phyloP scores from a whole-genome alignment of 35 echinoderm and acorn worm species.

The Chiridota heheva region DNA sequence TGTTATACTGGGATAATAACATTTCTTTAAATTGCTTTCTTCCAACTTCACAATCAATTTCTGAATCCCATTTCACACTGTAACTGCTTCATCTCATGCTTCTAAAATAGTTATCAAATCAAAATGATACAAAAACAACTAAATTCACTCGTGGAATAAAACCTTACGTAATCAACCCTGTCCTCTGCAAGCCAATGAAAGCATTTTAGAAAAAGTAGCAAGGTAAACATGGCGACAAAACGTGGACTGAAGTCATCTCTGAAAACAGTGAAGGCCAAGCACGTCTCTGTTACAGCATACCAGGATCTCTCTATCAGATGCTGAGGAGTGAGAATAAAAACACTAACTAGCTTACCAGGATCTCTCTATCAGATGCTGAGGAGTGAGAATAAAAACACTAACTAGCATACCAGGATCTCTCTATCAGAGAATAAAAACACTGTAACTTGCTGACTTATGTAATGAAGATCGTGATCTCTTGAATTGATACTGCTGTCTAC shows the following conservation, averaged over 20 bases:
- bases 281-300: slow-evolving; percentile 99
- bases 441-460: background rate
- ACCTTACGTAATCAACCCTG: slow-evolving; percentile 98
- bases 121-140: no score
- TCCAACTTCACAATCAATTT: background rate
- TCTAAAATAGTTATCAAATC: no score
- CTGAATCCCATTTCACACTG: background rate
- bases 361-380: slow-evolving; percentile 92
- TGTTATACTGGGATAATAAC: no score
- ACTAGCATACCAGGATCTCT: slow-evolving; percentile 91
- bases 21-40: no score
- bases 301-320: slow-evolving; percentile 97
- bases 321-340: slow-evolving; percentile 42
- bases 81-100: background rate
- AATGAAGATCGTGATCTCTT: no score
- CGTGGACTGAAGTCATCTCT: slow-evolving; percentile 95
- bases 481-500: no score
- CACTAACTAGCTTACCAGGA: slow-evolving; percentile 81
- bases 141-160: no score
- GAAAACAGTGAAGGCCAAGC: slow-evolving; percentile 97
- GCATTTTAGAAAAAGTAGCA: slow-evolving; percentile 93
- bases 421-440: slow-evolving; percentile 54
- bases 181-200: slow-evolving; percentile 99
- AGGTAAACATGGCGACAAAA: slow-evolving; percentile 99
- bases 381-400: slow-evolving; percentile 17